Percentiles rank a stretch among this genome's conserved stretches.
Conservation (phyloP, 1,140 invertebrate species). For the Lanistes nyassanus region DNA sequence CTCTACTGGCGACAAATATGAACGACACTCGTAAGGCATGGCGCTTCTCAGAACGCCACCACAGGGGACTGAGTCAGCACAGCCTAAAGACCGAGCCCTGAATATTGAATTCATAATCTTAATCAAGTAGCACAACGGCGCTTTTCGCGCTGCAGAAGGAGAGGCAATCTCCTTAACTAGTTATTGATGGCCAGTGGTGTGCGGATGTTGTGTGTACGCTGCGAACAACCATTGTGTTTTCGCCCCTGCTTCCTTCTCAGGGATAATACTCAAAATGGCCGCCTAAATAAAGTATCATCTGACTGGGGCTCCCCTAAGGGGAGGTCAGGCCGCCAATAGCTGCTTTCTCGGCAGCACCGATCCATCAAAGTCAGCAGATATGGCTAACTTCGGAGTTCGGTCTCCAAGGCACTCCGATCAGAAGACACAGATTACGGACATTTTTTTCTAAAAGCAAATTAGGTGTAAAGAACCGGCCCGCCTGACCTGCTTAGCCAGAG, state of each 20-base stretch:
- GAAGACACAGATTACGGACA: conserved; percentile 1
- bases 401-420: not conserved
- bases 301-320: not conserved
- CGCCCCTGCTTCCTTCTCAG: not conserved
- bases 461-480: too few species aligned
- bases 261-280: conserved; percentile 5
- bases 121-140: not conserved
- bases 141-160: not conserved
- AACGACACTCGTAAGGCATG: too few species aligned
- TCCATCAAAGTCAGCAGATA: conserved; percentile 15
- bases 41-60: not conserved
- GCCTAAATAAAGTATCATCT: not conserved
- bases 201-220: not conserved
- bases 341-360: not conserved
- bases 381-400: not conserved
- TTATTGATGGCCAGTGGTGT: conserved; percentile 11
- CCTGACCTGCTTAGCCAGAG: too few species aligned
- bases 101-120: conserved; percentile 30
- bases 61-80: conserved; percentile 7
- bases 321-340: conserved; percentile 9
- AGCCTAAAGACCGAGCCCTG: not conserved
- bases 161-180: conserved; percentile 1
- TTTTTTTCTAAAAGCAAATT: too few species aligned
- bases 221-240: too few species aligned
- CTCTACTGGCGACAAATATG: too few species aligned